Evolutionary conservation across 2,888 invertebrate genomes (phyloP).

Genomic region (Zonitis immaculata): DNA sequence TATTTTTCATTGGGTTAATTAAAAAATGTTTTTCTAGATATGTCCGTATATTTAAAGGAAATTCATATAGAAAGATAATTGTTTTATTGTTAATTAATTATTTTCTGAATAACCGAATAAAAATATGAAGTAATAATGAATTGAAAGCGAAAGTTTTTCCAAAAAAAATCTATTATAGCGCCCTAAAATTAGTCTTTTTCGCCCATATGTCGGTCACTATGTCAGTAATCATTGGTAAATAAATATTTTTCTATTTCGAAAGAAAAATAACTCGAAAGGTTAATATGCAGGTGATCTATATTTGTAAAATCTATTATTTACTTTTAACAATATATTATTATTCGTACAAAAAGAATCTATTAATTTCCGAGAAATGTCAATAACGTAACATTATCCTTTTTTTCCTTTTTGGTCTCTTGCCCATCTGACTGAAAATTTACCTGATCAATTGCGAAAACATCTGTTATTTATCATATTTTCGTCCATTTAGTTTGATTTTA

Average conservation of each 20-base stretch:
- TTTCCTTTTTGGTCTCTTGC: conserved; percentile 3
- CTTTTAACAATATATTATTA: conserved; percentile 10
- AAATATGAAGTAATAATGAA: background rate
- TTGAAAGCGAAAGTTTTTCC: background rate
- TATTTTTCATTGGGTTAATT: no score
- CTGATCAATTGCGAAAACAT: conserved; percentile 12
- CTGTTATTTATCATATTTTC: conserved; percentile 16
- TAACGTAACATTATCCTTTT: conserved; percentile 21
- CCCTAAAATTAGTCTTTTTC: background rate
- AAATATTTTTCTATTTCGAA: background rate
- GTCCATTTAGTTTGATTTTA: conserved; percentile 10
- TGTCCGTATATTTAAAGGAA: no score
- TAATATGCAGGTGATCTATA: conserved; percentile 16
- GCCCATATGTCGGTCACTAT: background rate
- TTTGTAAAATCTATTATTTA: conserved; percentile 10
- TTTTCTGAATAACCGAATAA: no score
- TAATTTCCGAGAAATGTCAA: conserved; percentile 19
- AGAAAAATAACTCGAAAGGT: conserved; percentile 5
- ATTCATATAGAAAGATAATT: no score
- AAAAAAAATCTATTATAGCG: background rate
- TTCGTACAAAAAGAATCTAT: conserved; percentile 15
- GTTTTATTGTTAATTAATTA: no score
- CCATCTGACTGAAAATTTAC: conserved; percentile 6
- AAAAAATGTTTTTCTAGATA: no score
- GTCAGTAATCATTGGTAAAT: background rate